These are phyloP conservation scores for Lycia hirtaria DNA, from an alignment of 2,888 invertebrate species.

Conservation along the genomic window DNA sequence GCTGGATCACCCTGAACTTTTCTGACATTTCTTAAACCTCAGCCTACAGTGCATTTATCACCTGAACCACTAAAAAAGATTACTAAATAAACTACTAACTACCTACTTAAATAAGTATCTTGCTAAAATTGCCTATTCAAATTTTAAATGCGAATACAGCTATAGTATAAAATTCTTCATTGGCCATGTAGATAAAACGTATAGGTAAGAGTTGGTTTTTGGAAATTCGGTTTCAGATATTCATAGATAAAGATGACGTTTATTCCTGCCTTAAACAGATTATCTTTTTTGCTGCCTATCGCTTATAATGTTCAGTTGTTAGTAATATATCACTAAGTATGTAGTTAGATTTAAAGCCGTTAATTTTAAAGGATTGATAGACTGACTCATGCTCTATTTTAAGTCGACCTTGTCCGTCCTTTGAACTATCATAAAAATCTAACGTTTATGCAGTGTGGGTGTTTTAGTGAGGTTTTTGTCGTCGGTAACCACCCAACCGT, in stretches of 20 bases:
- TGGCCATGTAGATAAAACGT: no score
- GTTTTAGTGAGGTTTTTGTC: slow-evolving; percentile 47
- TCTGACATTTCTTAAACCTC: slow-evolving; percentile 26
- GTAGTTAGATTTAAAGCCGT: neutral
- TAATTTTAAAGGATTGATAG: slow-evolving; percentile 6
- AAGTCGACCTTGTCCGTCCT: slow-evolving; percentile 65
- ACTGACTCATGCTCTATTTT: slow-evolving; percentile 49
- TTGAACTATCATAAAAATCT: slow-evolving; percentile 41
- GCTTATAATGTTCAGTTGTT: no score
- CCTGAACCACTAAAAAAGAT: neutral
- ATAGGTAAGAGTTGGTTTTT: no score
- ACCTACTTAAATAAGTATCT: no score
- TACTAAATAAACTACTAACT: neutral
- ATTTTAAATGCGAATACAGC: no score
- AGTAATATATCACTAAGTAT: no score
- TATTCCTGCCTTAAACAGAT: no score
- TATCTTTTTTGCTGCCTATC: no score
- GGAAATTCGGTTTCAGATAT: no score
- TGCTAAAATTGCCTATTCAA: no score
- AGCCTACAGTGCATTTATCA: slow-evolving; percentile 19
- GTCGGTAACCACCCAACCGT: slow-evolving; percentile 54
- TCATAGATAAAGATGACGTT: no score
- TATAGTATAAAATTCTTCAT: no score
- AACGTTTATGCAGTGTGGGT: slow-evolving; percentile 44
- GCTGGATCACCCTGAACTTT: slow-evolving; percentile 31